Percentiles rank a stretch among this genome's conserved stretches.
Evolutionary conservation across 2,113 vertebrate genomes (phyloP).

Genomic region (Psilopogon haemacephalus): DNA sequence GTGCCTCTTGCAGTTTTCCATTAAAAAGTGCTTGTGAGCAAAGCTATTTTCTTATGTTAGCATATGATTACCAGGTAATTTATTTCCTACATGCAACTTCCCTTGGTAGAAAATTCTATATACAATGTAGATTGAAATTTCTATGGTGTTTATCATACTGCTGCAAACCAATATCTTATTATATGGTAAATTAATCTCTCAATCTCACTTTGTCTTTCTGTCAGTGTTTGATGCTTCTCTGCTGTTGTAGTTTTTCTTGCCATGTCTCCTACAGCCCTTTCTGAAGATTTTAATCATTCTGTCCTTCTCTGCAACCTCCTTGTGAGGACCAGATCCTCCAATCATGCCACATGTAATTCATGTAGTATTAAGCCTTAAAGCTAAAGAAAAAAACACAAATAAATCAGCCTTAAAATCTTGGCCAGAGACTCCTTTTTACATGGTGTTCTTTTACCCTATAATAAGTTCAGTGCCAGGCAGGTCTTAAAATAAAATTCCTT

Average conservation of each 20-base stretch:
- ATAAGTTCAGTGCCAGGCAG: accelerated
- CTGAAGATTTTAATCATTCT: neutral
- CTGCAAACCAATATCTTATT: neutral
- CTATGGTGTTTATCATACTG: neutral
- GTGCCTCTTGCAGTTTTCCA: neutral
- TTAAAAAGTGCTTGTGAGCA: neutral
- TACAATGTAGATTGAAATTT: neutral
- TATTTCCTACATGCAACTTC: neutral
- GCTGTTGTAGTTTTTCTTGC: neutral
- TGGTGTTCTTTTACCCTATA: neutral
- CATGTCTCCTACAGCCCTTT: neutral
- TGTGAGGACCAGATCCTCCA: neutral
- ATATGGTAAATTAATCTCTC: neutral
- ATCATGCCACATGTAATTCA: neutral
- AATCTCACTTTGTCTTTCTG: neutral
- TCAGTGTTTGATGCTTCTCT: neutral
- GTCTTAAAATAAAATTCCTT: constrained; percentile 1
- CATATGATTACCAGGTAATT: neutral
- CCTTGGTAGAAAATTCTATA: neutral
- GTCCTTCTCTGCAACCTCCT: neutral
- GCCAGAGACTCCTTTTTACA: neutral
- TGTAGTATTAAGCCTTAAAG: neutral
- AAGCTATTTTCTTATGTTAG: neutral
- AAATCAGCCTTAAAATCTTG: neutral
- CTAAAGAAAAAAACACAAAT: neutral